Evolutionary conservation across 2,888 invertebrate genomes (phyloP).

Genomic region (Hermaeophaga mercurialis): DNA sequence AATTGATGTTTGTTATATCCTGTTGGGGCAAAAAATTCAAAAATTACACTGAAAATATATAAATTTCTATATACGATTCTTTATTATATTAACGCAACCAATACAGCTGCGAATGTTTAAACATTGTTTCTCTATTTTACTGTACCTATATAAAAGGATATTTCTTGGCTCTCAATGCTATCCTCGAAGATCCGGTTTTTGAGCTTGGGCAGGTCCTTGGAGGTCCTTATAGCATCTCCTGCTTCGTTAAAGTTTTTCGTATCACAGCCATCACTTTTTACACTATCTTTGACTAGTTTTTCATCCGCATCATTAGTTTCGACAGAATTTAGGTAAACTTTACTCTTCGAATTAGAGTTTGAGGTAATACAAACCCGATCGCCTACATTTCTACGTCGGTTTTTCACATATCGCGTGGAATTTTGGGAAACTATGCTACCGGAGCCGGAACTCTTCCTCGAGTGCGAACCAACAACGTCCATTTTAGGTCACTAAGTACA

Average conservation of each 20-base stretch:
- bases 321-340: constrained; percentile 58
- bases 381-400: constrained; percentile 63
- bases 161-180: constrained; percentile 53
- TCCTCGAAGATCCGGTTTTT: constrained; percentile 51
- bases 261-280: constrained; percentile 32
- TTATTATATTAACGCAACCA: no score
- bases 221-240: constrained; percentile 39
- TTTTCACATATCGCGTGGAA: constrained; percentile 20
- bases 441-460: constrained; percentile 26
- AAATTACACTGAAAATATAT: no score
- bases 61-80: no score
- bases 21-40: no score
- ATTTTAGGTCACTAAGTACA: constrained; percentile 25
- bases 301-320: constrained; percentile 37
- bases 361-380: constrained; percentile 67
- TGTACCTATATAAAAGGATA: constrained; percentile 54
- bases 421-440: constrained; percentile 20
- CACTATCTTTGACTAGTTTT: constrained; percentile 11
- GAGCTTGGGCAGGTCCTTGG: constrained; percentile 48
- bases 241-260: constrained; percentile 33
- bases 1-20: no score
- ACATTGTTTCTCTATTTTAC: no score
- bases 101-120: no score
- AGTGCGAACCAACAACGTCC: constrained; percentile 21
- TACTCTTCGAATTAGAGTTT: no score